phyloP scores from a whole-genome alignment of 1,140 invertebrate species.

The Drosophila mauritiana region DNA sequence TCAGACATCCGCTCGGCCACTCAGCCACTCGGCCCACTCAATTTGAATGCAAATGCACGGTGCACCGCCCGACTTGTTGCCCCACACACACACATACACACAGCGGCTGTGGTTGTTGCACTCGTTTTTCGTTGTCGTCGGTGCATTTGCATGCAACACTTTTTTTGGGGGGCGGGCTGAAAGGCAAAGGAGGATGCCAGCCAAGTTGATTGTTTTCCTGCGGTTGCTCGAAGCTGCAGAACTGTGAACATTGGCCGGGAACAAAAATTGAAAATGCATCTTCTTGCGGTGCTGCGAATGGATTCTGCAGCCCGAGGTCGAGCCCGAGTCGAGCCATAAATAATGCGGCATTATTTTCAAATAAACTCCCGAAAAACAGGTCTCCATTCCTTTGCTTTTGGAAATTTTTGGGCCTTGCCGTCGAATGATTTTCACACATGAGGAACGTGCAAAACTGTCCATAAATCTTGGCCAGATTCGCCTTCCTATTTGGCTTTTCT shows the following conservation, averaged over 20 bases:
- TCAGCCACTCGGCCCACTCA: constrained; percentile 40
- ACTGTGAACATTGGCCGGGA: constrained; percentile 59
- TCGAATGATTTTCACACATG: constrained; percentile 81
- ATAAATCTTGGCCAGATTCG: constrained; percentile 61
- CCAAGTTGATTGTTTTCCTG: constrained; percentile 73
- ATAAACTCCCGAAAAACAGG: constrained; percentile 67
- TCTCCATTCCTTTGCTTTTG: neutral
- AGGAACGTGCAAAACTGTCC: constrained; percentile 75
- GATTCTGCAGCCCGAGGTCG: constrained; percentile 25
- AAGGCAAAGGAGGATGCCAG: constrained; percentile 26
- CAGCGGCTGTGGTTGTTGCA: constrained; percentile 48
- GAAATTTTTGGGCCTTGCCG: constrained; percentile 42
- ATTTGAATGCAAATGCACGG: constrained; percentile 48
- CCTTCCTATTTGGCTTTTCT: constrained; percentile 5
- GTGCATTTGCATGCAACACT: constrained; percentile 74
- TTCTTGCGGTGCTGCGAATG: constrained; percentile 29
- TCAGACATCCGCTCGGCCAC: constrained; percentile 1
- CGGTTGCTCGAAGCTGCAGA: constrained; percentile 69
- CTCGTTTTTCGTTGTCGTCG: constrained; percentile 34
- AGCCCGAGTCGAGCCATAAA: constrained; percentile 62
- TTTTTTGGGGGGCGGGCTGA: constrained; percentile 20
- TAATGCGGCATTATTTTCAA: constrained; percentile 81
- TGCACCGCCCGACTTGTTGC: constrained; percentile 51
- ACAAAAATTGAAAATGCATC: constrained; percentile 73
- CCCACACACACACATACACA: neutral